Percentiles rank a stretch among this genome's conserved stretches.
Conservation (phyloP, 2,888 invertebrate species). For the Rhopalosiphum nymphaeae region DNA sequence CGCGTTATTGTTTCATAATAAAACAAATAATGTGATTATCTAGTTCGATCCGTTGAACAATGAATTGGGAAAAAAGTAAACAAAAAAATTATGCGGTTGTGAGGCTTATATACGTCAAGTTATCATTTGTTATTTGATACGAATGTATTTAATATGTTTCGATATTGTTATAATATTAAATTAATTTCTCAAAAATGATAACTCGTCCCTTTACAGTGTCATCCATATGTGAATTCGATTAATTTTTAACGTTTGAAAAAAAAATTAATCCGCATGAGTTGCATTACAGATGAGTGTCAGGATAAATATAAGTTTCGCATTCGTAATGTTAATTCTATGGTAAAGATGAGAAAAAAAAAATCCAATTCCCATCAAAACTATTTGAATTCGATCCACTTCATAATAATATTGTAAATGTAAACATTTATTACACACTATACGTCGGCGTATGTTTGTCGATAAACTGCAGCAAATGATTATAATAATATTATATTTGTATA, state of each 20-base stretch:
- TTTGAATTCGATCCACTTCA: background rate
- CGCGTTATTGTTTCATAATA: background rate
- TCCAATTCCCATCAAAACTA: background rate
- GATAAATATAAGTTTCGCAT: background rate
- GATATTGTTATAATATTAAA: background rate
- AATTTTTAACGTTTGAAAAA: background rate
- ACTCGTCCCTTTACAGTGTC: too few species aligned
- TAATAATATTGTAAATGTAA: background rate
- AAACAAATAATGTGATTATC: background rate
- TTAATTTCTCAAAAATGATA: background rate
- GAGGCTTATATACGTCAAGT: background rate
- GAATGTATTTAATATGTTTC: background rate
- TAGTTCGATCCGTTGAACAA: background rate
- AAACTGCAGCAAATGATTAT: background rate
- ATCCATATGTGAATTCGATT: background rate
- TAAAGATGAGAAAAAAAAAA: background rate
- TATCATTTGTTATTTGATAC: background rate
- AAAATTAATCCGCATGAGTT: background rate
- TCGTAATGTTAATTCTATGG: background rate
- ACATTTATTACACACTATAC: background rate
- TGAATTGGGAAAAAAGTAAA: background rate
- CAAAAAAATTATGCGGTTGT: background rate
- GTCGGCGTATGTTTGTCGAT: background rate
- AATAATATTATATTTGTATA: background rate
- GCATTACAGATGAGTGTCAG: too few species aligned